Evolutionary conservation across 2,888 invertebrate genomes (phyloP).

Genomic region (Drosophila algonquin): DNA sequence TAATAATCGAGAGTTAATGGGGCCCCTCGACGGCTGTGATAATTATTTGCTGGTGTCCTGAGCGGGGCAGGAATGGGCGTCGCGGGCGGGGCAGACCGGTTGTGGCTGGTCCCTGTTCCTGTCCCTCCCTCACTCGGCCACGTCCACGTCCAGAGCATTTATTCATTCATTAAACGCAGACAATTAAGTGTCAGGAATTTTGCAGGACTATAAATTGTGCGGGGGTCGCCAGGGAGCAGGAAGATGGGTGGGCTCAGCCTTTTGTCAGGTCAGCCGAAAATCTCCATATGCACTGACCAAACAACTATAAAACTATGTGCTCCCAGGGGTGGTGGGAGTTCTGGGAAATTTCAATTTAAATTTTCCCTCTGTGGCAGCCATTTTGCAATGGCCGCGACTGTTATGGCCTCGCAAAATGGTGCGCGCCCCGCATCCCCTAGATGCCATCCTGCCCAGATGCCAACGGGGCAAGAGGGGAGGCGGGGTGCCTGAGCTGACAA

Average conservation of each 20-base stretch:
- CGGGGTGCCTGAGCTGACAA: constrained; percentile 44
- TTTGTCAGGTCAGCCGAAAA: constrained; percentile 77
- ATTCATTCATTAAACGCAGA: constrained; percentile 80
- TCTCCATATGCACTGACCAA: constrained; percentile 78
- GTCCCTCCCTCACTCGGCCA: constrained; percentile 1
- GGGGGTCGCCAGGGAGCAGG: constrained; percentile 11
- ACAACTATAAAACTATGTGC: constrained; percentile 76
- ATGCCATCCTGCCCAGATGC: neutral
- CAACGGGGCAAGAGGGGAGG: neutral
- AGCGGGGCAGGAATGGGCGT: neutral
- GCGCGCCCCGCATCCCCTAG: constrained; percentile 24
- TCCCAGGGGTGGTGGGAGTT: constrained; percentile 51
- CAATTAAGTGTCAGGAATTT: constrained; percentile 81
- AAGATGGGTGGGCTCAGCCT: constrained; percentile 36
- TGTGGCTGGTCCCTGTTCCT: neutral
- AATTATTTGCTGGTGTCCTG: constrained; percentile 37
- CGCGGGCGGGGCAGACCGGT: too few relatives aligned
- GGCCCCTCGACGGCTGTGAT: constrained; percentile 26
- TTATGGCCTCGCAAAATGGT: constrained; percentile 58
- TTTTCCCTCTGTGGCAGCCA: constrained; percentile 60
- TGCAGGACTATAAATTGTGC: constrained; percentile 71
- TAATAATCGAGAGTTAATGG: constrained; percentile 71
- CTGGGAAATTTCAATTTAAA: constrained; percentile 70
- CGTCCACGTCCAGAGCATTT: constrained; percentile 54
- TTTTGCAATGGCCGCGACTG: constrained; percentile 68